These are phyloP conservation scores for Euplexia lucipara DNA, from an alignment of 2,888 invertebrate species.

Conservation along the genomic window DNA sequence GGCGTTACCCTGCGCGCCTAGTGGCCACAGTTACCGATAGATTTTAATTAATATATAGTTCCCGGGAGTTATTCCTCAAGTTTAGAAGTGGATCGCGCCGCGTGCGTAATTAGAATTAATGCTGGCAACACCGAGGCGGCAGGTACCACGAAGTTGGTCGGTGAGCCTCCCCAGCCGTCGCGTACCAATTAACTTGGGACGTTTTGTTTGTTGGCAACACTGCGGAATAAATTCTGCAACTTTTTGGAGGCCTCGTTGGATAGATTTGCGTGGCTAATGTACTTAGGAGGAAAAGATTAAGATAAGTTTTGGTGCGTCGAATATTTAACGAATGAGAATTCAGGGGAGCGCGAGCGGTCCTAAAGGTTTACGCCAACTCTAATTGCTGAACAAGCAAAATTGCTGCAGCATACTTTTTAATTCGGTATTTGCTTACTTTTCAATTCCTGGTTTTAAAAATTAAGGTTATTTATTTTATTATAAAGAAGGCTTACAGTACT, in stretches of 20 bases:
- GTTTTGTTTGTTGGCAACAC: conserved; percentile 60
- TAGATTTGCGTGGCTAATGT: conserved; percentile 53
- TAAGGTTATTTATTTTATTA: too few species aligned
- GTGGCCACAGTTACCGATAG: conserved; percentile 67
- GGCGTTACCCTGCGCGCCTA: conserved; percentile 41
- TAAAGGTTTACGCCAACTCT: conserved; percentile 5
- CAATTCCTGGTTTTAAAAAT: neutral
- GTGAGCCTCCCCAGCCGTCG: conserved; percentile 55
- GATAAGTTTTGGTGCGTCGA: conserved; percentile 41
- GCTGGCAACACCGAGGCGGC: conserved; percentile 62
- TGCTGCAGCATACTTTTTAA: neutral
- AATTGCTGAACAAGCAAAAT: neutral
- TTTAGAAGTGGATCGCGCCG: conserved; percentile 71
- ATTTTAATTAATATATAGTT: conserved; percentile 81
- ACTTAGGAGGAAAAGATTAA: conserved; percentile 47
- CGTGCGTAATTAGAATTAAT: conserved; percentile 76
- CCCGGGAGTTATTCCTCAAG: conserved; percentile 72
- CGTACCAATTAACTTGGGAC: conserved; percentile 58
- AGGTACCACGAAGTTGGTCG: conserved; percentile 59
- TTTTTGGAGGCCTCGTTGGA: conserved; percentile 39
- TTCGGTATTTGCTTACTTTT: neutral
- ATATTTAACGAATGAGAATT: conserved; percentile 33
- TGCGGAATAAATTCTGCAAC: conserved; percentile 60
- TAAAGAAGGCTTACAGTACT: too few species aligned
- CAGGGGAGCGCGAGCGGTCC: neutral